Evolutionary conservation across 2,888 invertebrate genomes (phyloP).

Genomic region (Baccha elongata): DNA sequence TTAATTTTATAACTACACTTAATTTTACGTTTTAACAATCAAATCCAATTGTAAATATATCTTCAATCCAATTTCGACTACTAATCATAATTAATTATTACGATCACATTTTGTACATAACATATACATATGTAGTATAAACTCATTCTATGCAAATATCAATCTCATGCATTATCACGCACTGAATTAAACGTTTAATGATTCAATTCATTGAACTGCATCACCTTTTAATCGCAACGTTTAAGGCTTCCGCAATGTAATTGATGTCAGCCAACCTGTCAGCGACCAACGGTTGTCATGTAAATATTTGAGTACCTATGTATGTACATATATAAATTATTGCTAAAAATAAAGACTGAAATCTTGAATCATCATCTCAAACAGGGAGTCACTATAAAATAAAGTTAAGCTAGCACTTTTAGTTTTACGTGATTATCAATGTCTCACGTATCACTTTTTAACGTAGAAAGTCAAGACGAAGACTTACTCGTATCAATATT

Average conservation of each 20-base stretch:
- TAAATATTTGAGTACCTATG: slow-evolving; percentile 14
- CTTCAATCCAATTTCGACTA: slow-evolving; percentile 7
- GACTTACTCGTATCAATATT: slow-evolving; percentile 38
- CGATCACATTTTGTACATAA: slow-evolving; percentile 44
- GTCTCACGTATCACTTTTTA: slow-evolving; percentile 60
- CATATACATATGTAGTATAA: background rate
- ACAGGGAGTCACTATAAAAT: slow-evolving; percentile 3
- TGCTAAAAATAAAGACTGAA: background rate
- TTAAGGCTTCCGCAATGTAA: slow-evolving; percentile 39
- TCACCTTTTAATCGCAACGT: slow-evolving; percentile 34
- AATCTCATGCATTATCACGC: slow-evolving; percentile 62
- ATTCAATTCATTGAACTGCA: slow-evolving; percentile 66
- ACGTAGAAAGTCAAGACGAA: slow-evolving; percentile 65
- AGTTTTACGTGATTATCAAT: slow-evolving; percentile 52
- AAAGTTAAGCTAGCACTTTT: slow-evolving; percentile 22
- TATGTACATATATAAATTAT: slow-evolving; percentile 1
- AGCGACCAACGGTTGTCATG: slow-evolving; percentile 4
- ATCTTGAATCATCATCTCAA: slow-evolving; percentile 2
- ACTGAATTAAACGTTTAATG: slow-evolving; percentile 41
- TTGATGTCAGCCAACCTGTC: background rate
- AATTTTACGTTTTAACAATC: background rate
- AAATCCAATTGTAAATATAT: slow-evolving; percentile 7
- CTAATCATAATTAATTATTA: slow-evolving; percentile 22
- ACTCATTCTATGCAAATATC: slow-evolving; percentile 19
- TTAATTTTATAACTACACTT: background rate